A percentile compares a stretch with the other conserved stretches of the same genome.
phyloP scores from a whole-genome alignment of 1,140 invertebrate genomes.

The Papilio xuthus region DNA sequence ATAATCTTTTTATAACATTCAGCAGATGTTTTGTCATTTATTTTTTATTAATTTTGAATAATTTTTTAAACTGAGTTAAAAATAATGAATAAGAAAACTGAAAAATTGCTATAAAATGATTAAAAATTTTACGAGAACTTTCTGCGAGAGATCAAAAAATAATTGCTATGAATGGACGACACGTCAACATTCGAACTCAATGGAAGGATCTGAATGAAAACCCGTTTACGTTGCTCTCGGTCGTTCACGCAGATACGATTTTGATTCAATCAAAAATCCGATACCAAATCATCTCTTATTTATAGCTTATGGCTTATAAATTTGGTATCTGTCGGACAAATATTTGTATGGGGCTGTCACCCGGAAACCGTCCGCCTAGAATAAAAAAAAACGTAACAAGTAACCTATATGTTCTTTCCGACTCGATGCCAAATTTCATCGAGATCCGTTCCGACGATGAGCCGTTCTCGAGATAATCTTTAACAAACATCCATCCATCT shows the following conservation, averaged over 20 bases:
- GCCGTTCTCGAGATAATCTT: no score
- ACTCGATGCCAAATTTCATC: no score
- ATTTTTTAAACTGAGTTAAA: no score
- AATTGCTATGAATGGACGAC: background rate
- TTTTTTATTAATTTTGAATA: no score
- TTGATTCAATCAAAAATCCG: constrained; percentile 10
- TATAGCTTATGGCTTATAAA: background rate
- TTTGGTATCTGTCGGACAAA: background rate
- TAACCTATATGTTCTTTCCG: no score
- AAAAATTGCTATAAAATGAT: background rate
- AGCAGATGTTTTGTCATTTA: no score
- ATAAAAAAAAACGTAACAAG: no score
- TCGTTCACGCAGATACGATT: constrained; percentile 6
- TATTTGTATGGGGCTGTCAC: no score
- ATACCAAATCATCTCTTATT: background rate
- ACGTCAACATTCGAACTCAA: background rate
- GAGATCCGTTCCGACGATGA: no score
- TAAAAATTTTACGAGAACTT: background rate
- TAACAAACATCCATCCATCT: no score
- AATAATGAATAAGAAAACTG: background rate
- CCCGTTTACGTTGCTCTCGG: background rate
- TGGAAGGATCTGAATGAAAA: constrained; percentile 22
- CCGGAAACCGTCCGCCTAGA: no score
- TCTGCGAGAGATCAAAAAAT: background rate
- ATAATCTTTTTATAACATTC: no score